A percentile compares a stretch with the other conserved stretches of the same genome.
These are phyloP conservation scores for Opisthocomus hoazin DNA, from an alignment of 2,113 vertebrate species.

Conservation along the genomic window DNA sequence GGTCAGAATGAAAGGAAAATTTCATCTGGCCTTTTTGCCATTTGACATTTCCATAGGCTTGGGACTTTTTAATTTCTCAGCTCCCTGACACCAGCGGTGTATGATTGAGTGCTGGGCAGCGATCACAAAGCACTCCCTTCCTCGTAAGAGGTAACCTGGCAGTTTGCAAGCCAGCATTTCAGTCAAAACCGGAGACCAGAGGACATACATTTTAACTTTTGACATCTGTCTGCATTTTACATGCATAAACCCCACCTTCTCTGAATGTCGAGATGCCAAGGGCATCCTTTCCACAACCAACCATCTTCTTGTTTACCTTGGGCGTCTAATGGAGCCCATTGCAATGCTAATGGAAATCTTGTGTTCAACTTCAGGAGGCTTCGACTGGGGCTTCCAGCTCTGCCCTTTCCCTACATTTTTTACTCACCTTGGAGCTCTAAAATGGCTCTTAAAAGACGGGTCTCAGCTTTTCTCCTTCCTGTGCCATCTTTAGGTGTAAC, in stretches of 20 bases:
- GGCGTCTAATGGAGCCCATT: neutral
- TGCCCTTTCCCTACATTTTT: neutral
- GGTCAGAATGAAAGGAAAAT: slow-evolving; percentile 36
- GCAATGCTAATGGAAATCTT: neutral
- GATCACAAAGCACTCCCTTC: neutral
- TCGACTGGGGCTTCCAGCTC: neutral
- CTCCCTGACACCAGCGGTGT: neutral
- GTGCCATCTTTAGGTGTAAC: neutral
- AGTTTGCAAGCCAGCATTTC: neutral
- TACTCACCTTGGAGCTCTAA: neutral
- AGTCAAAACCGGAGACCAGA: neutral
- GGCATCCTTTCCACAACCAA: neutral
- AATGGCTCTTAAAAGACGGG: neutral
- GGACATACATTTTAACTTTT: neutral
- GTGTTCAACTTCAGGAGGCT: neutral
- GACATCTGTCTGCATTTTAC: neutral
- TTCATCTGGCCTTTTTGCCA: slow-evolving; percentile 15
- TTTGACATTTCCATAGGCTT: slow-evolving; percentile 48
- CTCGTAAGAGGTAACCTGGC: neutral
- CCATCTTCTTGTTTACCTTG: neutral
- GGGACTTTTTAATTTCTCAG: neutral
- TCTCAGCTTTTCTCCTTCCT: neutral
- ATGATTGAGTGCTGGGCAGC: neutral
- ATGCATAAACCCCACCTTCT: neutral
- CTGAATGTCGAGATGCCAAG: neutral